Conservation (phyloP, 2,797 vertebrate genomes). For the Buceros bicornis region DNA sequence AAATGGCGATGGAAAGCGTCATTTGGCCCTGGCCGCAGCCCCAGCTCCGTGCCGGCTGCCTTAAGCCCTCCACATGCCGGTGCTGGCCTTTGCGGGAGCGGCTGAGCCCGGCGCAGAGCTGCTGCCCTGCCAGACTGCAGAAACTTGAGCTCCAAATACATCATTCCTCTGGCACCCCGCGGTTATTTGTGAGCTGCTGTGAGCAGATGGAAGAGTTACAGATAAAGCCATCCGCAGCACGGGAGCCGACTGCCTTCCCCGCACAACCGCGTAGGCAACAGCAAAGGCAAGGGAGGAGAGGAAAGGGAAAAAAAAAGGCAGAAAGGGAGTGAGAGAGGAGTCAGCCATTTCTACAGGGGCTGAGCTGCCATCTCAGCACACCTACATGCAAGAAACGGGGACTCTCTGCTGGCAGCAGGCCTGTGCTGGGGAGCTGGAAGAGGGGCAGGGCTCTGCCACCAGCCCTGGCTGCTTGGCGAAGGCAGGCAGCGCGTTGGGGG, state of each 20-base stretch:
- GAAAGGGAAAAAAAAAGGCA: not conserved
- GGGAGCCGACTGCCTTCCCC: conserved; percentile 61
- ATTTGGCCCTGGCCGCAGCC: not conserved
- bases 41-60: not conserved
- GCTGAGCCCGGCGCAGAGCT: conserved; percentile 38
- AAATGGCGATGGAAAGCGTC: rapidly evolving
- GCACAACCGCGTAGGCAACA: conserved; percentile 55
- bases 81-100: conserved; percentile 45
- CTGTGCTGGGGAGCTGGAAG: not conserved
- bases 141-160: conserved; percentile 60
- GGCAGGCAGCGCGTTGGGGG: conserved; percentile 1
- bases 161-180: conserved; percentile 73
- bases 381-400: conserved; percentile 1
- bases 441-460: not conserved
- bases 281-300: conserved; percentile 44
- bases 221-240: conserved; percentile 71
- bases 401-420: not conserved
- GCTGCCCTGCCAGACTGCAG: conserved; percentile 65
- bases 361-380: conserved; percentile 57
- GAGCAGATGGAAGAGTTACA: conserved; percentile 70
- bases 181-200: conserved; percentile 71
- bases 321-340: conserved; percentile 8
- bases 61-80: not conserved
- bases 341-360: conserved; percentile 67
- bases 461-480: conserved; percentile 4